phyloP scores from a whole-genome alignment of 1,140 invertebrate species.

The Penaeus indicus region DNA sequence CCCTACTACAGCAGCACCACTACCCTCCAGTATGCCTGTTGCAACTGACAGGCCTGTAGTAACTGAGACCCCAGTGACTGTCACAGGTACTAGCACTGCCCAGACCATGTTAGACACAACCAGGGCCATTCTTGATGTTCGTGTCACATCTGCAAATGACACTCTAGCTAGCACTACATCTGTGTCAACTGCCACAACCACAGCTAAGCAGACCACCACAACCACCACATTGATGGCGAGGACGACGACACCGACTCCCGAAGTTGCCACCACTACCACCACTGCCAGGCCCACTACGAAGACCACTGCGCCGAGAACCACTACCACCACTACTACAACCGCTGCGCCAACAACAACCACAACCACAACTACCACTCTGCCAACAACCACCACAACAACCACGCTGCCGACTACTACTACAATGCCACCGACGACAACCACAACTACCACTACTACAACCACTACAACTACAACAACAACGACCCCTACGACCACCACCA shows the following conservation, averaged over 20 bases:
- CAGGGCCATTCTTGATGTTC: conserved; percentile 3
- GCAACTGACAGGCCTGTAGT: too few relatives aligned
- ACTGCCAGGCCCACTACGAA: neutral
- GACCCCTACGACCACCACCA: neutral
- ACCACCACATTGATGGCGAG: neutral
- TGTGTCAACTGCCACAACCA: conserved; percentile 60
- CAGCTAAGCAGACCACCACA: conserved; percentile 41
- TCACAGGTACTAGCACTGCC: conserved; percentile 33
- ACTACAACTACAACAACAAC: neutral
- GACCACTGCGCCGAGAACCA: neutral
- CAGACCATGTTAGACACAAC: conserved; percentile 29
- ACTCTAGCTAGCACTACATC: conserved; percentile 43
- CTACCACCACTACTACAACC: conserved; percentile 2
- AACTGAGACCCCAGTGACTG: conserved; percentile 39
- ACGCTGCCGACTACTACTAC: conserved; percentile 41
- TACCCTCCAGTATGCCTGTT: too few relatives aligned
- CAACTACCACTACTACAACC: neutral
- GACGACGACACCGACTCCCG: neutral
- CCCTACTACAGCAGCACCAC: too few relatives aligned
- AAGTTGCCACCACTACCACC: conserved; percentile 4
- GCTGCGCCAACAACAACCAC: neutral
- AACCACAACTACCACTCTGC: conserved; percentile 15
- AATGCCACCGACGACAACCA: neutral
- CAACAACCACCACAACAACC: conserved; percentile 53
- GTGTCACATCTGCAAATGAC: conserved; percentile 12